Conservation (phyloP, 2,113 vertebrate species). For the Campylomormyrus tamandua region DNA sequence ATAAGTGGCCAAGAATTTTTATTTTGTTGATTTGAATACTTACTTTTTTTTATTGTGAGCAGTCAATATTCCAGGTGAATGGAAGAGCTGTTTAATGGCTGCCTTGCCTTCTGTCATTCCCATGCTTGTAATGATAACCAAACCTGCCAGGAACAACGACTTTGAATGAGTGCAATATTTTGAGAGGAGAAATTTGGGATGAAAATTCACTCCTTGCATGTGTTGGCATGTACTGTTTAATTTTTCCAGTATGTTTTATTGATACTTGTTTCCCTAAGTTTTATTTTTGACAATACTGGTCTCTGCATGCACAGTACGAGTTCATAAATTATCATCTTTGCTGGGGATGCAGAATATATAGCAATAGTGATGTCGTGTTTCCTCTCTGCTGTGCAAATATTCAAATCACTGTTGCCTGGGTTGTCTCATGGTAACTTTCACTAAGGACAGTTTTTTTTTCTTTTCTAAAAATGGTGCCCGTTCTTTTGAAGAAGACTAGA, state of each 20-base stretch:
- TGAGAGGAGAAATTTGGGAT: neutral
- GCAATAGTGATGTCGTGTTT: neutral
- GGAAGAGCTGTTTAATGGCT: neutral
- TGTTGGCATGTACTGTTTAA: neutral
- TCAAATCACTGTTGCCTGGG: neutral
- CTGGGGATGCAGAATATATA: neutral
- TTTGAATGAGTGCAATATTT: constrained; percentile 1
- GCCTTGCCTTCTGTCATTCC: neutral
- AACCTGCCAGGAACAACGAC: neutral
- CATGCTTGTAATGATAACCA: neutral
- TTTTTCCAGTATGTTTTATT: constrained; percentile 7
- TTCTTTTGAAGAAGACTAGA: neutral
- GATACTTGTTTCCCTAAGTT: neutral
- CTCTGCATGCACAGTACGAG: neutral
- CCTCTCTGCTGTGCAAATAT: neutral
- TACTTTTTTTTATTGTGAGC: neutral
- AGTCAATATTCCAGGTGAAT: neutral
- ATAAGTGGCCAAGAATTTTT: neutral
- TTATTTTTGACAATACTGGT: neutral
- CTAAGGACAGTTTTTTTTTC: neutral
- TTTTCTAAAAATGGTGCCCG: neutral
- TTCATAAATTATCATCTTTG: neutral
- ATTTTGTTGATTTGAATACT: neutral
- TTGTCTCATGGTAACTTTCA: neutral
- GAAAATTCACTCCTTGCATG: neutral